Evolutionary conservation across 1,140 invertebrate species (phyloP), one percentile per base, ranked within the genome.

Genomic region (Hirudo medicinalis): DNA sequence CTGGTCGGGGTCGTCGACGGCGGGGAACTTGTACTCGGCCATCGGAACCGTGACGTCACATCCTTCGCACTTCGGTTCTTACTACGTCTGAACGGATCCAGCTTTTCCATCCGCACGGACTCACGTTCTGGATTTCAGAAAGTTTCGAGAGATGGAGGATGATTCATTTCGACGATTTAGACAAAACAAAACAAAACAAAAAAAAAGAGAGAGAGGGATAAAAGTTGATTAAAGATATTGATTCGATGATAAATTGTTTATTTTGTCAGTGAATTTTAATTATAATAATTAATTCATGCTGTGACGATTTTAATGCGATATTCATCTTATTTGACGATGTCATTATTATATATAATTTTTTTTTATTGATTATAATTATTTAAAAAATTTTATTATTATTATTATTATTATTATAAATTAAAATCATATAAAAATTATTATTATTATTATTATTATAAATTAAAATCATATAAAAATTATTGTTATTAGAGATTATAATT

Each of bases 1-100:
- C 73, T 74, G 73, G 73, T 74, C 73, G 60, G 49, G 22, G 4
- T 22, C 27, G 32, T 57, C 70, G 69, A 22, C 72, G 2, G 68
- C 53, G 54, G 53, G 71, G 0, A 71, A 71, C 70, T 25, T 36
- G 43, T 36, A 53, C 22, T 54, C 49, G n/a, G 49, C 32, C 22
- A 54, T 36, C 36, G 69, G 69, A 53, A 70, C 43, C 43, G 69
- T 49, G 32, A 25, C 69, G 69, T 49, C 69, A 25, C 69, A 25
- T 15, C 43, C 49, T 22, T n/a, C 36, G 27, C 69, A 70, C 53
- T 27, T 70, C 15, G 49, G 32, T n/a, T 49, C 32, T 11, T 70
- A 70, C 49, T 70, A 70, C 43, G 32, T 25, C 5, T 70, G 49
- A 70, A 36, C 17, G 40, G 6, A 36, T 20, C 9, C 22, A 3